These are phyloP conservation scores for Myrmophylax atrothorax DNA, from an alignment of 2,113 vertebrate genomes.

Conservation along the genomic window DNA sequence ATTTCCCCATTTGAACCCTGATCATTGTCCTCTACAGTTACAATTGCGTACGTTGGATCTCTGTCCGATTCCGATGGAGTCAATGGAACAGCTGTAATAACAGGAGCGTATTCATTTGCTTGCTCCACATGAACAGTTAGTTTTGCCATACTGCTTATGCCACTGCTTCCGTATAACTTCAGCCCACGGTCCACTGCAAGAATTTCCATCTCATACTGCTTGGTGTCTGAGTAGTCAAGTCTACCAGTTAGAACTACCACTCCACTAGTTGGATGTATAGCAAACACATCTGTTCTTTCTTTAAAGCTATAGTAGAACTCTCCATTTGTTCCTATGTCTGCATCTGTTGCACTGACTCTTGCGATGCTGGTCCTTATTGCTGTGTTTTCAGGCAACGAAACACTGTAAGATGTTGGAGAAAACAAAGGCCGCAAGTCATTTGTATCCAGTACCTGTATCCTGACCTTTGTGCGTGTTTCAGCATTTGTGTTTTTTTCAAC, in stretches of 20 bases:
- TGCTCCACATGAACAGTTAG: slow-evolving; percentile 89
- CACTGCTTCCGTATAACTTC: slow-evolving; percentile 96
- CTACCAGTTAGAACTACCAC: slow-evolving; percentile 89
- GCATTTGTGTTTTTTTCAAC: slow-evolving; percentile 85
- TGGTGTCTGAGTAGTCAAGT: slow-evolving; percentile 86
- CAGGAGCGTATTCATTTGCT: slow-evolving; percentile 88
- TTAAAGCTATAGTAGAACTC: slow-evolving; percentile 98
- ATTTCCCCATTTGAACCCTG: slow-evolving; percentile 91
- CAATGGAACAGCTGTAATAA: slow-evolving; percentile 83
- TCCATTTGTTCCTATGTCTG: slow-evolving; percentile 96
- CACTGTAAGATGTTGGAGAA: slow-evolving; percentile 95
- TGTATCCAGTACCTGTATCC: slow-evolving; percentile 94
- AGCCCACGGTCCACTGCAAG: slow-evolving; percentile 94
- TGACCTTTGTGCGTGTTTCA: slow-evolving; percentile 85
- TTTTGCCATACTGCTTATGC: slow-evolving; percentile 95
- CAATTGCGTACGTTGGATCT: slow-evolving; percentile 88
- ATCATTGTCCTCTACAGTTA: slow-evolving; percentile 91
- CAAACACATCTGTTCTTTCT: slow-evolving; percentile 94
- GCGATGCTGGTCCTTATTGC: slow-evolving; percentile 90
- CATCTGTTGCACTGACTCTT: slow-evolving; percentile 93
- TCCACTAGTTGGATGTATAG: slow-evolving; percentile 95
- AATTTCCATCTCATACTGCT: slow-evolving; percentile 90
- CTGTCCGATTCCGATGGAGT: slow-evolving; percentile 83
- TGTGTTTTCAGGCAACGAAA: slow-evolving; percentile 92
- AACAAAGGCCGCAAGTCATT: slow-evolving; percentile 96